A percentile compares a stretch with the other conserved stretches of the same genome.
These are phyloP conservation scores for Xyrichtys novacula DNA, from an alignment of 2,797 vertebrate genomes.

Conservation along the genomic window DNA sequence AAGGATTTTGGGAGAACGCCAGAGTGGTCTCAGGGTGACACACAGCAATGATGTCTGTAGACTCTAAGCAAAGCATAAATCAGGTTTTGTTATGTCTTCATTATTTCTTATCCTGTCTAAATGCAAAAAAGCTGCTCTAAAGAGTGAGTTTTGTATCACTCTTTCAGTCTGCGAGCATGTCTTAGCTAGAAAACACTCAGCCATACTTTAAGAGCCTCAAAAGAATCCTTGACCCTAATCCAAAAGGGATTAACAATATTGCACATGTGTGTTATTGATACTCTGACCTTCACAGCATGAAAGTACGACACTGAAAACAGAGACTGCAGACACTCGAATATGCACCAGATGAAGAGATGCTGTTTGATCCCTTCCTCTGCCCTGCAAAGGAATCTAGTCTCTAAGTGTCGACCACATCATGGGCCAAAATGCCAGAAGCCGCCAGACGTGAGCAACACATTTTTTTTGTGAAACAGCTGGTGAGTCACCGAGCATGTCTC, in stretches of 20 bases:
- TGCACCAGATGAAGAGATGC: conserved; percentile 32
- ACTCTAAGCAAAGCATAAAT: conserved; percentile 28
- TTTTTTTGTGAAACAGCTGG: conserved; percentile 74
- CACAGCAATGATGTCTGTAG: conserved; percentile 30
- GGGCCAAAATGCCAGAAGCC: conserved; percentile 67
- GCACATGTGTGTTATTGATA: conserved; percentile 58
- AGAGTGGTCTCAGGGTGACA: conserved; percentile 32
- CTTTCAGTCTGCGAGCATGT: conserved; percentile 18
- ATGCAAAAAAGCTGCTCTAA: conserved; percentile 18
- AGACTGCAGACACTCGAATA: conserved; percentile 31
- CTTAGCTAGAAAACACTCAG: conserved; percentile 37
- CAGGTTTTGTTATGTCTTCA: conserved; percentile 11
- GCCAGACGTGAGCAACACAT: conserved; percentile 40
- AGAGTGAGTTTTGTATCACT: conserved; percentile 15
- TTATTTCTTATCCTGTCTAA: conserved; percentile 7
- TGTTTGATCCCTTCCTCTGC: conserved; percentile 61
- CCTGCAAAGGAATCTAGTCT: conserved; percentile 72
- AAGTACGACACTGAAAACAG: conserved; percentile 22
- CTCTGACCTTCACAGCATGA: conserved; percentile 48
- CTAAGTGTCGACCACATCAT: conserved; percentile 35
- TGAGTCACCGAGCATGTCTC: conserved; percentile 52
- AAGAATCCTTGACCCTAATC: conserved; percentile 58
- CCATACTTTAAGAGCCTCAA: conserved; percentile 31
- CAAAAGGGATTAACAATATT: conserved; percentile 58
- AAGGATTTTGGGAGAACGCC: conserved; percentile 32